Conservation (phyloP, 2,113 vertebrate genomes). For the Pungitius pungitius region DNA sequence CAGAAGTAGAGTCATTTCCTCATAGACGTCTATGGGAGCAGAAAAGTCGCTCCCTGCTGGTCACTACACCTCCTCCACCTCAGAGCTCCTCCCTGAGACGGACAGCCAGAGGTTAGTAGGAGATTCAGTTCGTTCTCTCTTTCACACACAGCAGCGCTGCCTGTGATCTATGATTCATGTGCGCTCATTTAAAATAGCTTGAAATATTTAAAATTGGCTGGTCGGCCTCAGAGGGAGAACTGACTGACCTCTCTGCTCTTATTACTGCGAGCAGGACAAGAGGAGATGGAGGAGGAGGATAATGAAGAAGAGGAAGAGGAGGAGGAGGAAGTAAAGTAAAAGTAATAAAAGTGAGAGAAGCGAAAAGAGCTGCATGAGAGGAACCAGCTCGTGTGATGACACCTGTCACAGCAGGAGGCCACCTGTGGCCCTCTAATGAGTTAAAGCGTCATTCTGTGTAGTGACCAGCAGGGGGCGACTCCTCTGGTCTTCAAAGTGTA, state of each 20-base stretch:
- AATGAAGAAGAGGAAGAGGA: conserved; percentile 34
- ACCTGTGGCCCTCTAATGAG: no score
- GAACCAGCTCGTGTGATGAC: no score
- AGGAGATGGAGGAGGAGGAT: conserved; percentile 23
- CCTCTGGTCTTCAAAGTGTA: no score
- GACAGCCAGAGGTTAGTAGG: conserved; percentile 79
- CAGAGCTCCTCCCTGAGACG: conserved; percentile 55
- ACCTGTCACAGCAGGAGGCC: no score
- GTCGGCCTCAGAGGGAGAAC: conserved; percentile 72
- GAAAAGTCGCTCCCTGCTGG: no score
- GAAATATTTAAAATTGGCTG: conserved; percentile 84
- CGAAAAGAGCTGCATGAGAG: not conserved
- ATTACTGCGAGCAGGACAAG: conserved; percentile 58
- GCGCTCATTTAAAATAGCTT: conserved; percentile 82
- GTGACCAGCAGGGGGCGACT: not conserved
- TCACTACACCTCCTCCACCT: no score
- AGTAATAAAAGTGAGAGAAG: conserved; percentile 32
- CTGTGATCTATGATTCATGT: conserved; percentile 85
- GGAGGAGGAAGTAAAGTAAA: conserved; percentile 12
- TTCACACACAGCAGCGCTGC: conserved; percentile 32
- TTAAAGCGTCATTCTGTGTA: no score
- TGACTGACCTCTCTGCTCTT: conserved; percentile 74
- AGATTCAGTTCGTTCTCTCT: conserved; percentile 57
- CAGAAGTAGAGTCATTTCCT: no score
- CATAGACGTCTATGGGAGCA: no score